Conservation (phyloP, 92 coral and sea anemone species). For the Zoanthus sociatus region DNA sequence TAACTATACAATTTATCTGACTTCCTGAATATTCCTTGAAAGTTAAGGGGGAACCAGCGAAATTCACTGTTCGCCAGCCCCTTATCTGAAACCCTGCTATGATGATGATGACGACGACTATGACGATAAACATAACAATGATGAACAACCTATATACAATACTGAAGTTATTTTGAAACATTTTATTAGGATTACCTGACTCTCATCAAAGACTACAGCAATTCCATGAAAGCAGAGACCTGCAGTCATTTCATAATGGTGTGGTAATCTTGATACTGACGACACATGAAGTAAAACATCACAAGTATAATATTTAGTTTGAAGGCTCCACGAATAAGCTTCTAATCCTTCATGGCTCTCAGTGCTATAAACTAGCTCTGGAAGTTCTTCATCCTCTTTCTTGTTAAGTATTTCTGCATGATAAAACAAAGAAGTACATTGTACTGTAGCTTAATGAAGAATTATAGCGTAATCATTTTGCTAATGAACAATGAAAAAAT, state of each 20-base stretch:
- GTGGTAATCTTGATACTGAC: constrained; percentile 57
- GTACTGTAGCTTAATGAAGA: background rate
- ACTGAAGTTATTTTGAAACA: too few species aligned
- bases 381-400: constrained; percentile 32
- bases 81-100: too few species aligned
- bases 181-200: constrained; percentile 49
- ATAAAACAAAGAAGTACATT: background rate
- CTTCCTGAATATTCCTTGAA: too few species aligned
- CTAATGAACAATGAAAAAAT: too few species aligned
- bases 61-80: too few species aligned
- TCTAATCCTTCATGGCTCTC: constrained; percentile 48
- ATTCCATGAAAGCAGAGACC: constrained; percentile 72
- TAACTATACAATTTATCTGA: too few species aligned
- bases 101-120: too few species aligned
- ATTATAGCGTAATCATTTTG: too few species aligned
- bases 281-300: constrained; percentile 68
- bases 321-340: constrained; percentile 81
- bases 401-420: constrained; percentile 51
- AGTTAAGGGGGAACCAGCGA: too few species aligned
- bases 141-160: too few species aligned
- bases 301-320: constrained; percentile 87
- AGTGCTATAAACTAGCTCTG: constrained; percentile 47
- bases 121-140: too few species aligned
- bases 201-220: constrained; percentile 77
- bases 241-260: constrained; percentile 53